Conservation (phyloP, 2,888 invertebrate genomes). For the Tholera decimalis region DNA sequence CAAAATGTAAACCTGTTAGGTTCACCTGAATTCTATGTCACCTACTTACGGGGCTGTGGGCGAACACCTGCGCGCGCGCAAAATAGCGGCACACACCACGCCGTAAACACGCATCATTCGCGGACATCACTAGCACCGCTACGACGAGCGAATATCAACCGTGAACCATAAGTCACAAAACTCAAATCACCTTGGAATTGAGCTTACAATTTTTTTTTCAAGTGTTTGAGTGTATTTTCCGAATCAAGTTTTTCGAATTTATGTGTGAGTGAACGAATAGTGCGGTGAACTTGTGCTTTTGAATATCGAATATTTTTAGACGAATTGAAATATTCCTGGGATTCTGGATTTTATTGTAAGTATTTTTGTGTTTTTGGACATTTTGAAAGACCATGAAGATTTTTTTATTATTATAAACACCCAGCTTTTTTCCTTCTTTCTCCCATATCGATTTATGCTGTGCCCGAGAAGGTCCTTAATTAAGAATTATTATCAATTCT, state of each 20-base stretch:
- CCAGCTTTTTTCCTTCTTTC: too few species aligned
- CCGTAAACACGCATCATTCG: conserved; percentile 81
- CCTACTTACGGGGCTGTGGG: conserved; percentile 75
- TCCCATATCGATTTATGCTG: too few species aligned
- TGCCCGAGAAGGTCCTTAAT: too few species aligned
- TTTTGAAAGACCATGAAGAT: fast-evolving
- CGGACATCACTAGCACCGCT: conserved; percentile 44
- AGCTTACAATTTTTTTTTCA: conserved; percentile 21
- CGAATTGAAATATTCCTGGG: conserved; percentile 30
- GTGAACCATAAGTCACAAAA: conserved; percentile 53
- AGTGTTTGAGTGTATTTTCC: conserved; percentile 51
- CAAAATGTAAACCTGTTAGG: conserved; percentile 67
- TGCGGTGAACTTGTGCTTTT: conserved; percentile 66
- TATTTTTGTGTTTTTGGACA: background rate
- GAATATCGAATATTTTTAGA: conserved; percentile 37
- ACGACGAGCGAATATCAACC: conserved; percentile 65
- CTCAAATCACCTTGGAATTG: conserved; percentile 49
- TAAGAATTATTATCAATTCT: too few species aligned
- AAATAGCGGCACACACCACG: conserved; percentile 81
- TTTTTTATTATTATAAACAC: too few species aligned
- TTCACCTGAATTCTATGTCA: conserved; percentile 77
- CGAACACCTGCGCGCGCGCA: conserved; percentile 79
- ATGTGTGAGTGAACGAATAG: conserved; percentile 59
- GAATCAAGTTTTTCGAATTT: conserved; percentile 46
- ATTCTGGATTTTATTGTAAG: conserved; percentile 59